Base-by-base conservation (phyloP, 2,888 invertebrate species). In the Clivina fossor region DNA sequence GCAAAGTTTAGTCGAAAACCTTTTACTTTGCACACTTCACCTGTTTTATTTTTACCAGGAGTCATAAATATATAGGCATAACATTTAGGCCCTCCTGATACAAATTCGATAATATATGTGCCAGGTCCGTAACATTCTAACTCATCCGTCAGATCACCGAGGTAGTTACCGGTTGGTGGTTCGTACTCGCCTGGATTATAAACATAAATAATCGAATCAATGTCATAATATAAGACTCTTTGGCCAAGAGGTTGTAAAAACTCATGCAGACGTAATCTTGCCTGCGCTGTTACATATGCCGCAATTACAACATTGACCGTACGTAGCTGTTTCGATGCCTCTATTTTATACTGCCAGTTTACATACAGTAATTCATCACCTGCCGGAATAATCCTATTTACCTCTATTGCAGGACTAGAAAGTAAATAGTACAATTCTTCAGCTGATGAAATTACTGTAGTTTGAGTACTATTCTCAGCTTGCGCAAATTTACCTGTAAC, bases 121-220 rank as follows among this genome's bases (percentile, higher is more conserved):
- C 60, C 62, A 8, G 44, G 20, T 1, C 62, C 62, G 46, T 66
- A 63, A 8, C 58, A 44, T 3, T 57, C 50, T 1, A 69, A 44
- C 51, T 70, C 69, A 57, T 69, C 62, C 2, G 68, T 69, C 49
- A 68, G 57, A 54, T 69, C 68, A 2, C 71, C 73, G 1, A 71
- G 38, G 58, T 62, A 68, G 19, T 65, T 62, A 2, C 71, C 71
- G 1, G 63, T 56, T 7, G 62, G 60, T 7, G 66, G 63, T 8
- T 60, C 57, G 32, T 57, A 60, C 32, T 50, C 58, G 15, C 46
- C 51, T 48, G 58, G 11, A 18, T 57, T 4, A 9, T 7, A 33
- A 9, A 11, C 11, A 8, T 55, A 71, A 24, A 73, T 66, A 3
- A 70, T 62, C 1, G 65, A 65, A 53, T 72, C 71, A 0, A 73